A percentile compares a stretch with the other conserved stretches of the same genome.
Evolutionary conservation across 2,888 invertebrate genomes (phyloP).

Genomic region (Congeria kusceri): DNA sequence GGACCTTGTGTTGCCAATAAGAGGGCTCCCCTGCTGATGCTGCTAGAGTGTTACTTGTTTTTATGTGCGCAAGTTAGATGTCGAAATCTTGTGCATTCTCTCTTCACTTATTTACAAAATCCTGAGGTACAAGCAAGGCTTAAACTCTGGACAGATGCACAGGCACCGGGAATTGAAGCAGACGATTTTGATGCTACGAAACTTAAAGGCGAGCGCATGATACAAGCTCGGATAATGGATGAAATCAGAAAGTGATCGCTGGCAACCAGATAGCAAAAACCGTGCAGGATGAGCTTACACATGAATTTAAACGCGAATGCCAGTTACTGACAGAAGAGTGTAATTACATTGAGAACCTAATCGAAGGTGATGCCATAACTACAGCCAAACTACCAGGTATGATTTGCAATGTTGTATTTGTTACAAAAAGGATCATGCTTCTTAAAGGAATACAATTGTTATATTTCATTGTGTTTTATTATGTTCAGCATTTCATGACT

Average conservation of each 20-base stretch:
- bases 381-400: no score
- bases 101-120: conserved; percentile 46
- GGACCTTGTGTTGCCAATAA: no score
- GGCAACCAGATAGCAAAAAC: conserved; percentile 30
- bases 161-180: conserved; percentile 43
- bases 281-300: conserved; percentile 46
- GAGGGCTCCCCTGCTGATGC: neutral
- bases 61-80: conserved; percentile 47
- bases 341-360: conserved; percentile 52
- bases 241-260: conserved; percentile 55
- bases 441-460: no score
- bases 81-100: conserved; percentile 31
- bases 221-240: conserved; percentile 44
- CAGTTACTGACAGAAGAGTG: conserved; percentile 57
- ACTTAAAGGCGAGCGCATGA: conserved; percentile 56
- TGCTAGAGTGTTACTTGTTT: neutral
- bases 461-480: no score
- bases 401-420: no score
- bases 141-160: conserved; percentile 36
- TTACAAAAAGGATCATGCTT: no score
- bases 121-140: conserved; percentile 37
- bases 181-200: conserved; percentile 64
- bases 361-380: conserved; percentile 36
- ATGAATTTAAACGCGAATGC: conserved; percentile 56
- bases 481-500: no score